A percentile compares a stretch with the other conserved stretches of the same genome.
phyloP scores from a whole-genome alignment of 2,888 invertebrate genomes.

The Erynnis tages region DNA sequence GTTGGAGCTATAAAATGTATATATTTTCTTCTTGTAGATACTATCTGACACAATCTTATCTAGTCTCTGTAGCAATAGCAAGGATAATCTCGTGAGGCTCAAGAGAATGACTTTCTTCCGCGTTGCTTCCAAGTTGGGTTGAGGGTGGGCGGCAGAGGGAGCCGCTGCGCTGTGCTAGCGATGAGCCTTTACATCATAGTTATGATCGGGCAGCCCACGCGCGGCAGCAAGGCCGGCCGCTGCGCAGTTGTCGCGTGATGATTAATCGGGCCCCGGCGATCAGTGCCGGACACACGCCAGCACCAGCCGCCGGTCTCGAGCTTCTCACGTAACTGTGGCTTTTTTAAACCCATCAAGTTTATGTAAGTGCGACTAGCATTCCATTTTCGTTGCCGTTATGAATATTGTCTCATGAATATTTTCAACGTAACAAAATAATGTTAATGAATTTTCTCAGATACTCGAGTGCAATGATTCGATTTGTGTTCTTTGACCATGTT shows the following conservation, averaged over 20 bases:
- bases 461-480: too few species aligned
- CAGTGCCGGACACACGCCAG: constrained; percentile 70
- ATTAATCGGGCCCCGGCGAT: constrained; percentile 68
- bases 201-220: constrained; percentile 73
- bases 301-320: constrained; percentile 54
- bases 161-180: too few species aligned
- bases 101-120: constrained; percentile 35
- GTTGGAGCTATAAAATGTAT: too few species aligned
- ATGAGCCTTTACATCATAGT: constrained; percentile 57
- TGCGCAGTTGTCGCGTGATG: constrained; percentile 75
- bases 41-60: too few species aligned
- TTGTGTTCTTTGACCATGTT: too few species aligned
- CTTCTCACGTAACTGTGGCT: constrained; percentile 1
- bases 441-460: too few species aligned
- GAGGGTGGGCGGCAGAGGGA: constrained; percentile 38
- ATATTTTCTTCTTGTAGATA: too few species aligned
- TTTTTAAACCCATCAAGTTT: background rate
- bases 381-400: too few species aligned
- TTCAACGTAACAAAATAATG: too few species aligned
- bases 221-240: constrained; percentile 62
- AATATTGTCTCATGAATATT: too few species aligned
- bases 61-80: too few species aligned
- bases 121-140: constrained; percentile 28
- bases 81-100: background rate
- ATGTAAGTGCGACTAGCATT: constrained; percentile 16